A percentile compares a stretch with the other conserved stretches of the same genome.
Conservation (phyloP, 1,140 invertebrate genomes). For the Penaeus vannamei region DNA sequence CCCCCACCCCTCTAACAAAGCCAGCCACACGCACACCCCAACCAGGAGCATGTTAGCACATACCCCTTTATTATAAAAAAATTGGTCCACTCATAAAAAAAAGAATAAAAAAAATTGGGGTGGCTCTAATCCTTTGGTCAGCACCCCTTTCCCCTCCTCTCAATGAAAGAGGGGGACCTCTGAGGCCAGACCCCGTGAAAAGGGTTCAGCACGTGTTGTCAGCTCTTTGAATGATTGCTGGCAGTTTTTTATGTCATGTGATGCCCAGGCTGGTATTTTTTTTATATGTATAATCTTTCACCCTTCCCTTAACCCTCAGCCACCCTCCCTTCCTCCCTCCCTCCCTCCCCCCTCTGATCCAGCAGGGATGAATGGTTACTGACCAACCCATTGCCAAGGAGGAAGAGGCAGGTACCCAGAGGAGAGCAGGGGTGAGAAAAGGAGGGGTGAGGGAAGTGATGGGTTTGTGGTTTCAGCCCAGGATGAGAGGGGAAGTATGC, state of each 20-base stretch:
- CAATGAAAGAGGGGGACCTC: conserved; percentile 43
- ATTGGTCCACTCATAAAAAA: conserved; percentile 50
- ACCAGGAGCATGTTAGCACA: conserved; percentile 50
- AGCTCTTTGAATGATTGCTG: conserved; percentile 56
- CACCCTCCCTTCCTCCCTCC: conserved; percentile 39
- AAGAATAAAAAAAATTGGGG: conserved; percentile 37
- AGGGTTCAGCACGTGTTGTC: conserved; percentile 59
- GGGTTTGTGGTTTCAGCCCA: too few relatives aligned
- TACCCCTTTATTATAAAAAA: conserved; percentile 60
- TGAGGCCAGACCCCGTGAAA: conserved; percentile 49
- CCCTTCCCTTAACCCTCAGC: not conserved
- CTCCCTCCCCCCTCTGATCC: conserved; percentile 40
- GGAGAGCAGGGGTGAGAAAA: not conserved
- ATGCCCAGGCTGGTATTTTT: conserved; percentile 57
- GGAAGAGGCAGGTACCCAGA: conserved; percentile 39
- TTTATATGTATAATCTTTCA: conserved; percentile 53
- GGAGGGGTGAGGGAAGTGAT: not conserved
- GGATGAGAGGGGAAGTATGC: too few relatives aligned
- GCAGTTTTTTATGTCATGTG: conserved; percentile 60
- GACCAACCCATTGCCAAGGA: conserved; percentile 45
- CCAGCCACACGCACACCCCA: conserved; percentile 47
- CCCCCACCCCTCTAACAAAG: conserved; percentile 37
- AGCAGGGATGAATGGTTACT: conserved; percentile 39
- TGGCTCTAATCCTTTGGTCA: conserved; percentile 55
- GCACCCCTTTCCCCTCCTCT: conserved; percentile 47